Conservation (phyloP, 2,797 vertebrate species). For the Anguilla megastoma region DNA sequence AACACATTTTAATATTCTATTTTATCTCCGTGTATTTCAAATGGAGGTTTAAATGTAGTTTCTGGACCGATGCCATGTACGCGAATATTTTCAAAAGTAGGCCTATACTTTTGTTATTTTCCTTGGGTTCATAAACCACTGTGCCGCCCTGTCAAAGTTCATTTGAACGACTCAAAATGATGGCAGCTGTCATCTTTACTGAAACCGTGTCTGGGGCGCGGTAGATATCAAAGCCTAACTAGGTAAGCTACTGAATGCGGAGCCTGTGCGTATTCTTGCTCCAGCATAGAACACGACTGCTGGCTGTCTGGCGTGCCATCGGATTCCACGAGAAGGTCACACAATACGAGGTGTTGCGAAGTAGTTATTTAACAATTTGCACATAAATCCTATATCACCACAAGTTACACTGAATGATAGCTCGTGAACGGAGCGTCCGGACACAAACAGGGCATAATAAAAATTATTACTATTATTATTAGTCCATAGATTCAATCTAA, state of each 20-base stretch:
- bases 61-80: slow-evolving; percentile 28
- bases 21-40: slow-evolving; percentile 8
- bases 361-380: background rate
- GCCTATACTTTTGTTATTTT: slow-evolving; percentile 22
- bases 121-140: slow-evolving; percentile 22
- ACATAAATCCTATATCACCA: background rate
- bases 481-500: background rate
- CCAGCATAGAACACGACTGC: background rate
- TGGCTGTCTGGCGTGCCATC: slow-evolving; percentile 11
- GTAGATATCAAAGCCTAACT: slow-evolving; percentile 22
- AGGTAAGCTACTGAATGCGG: background rate
- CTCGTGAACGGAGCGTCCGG: background rate
- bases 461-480: background rate
- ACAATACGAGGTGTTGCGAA: slow-evolving; percentile 13
- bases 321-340: background rate
- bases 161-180: slow-evolving; percentile 30
- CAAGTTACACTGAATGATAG: background rate
- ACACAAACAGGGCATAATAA: background rate
- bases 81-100: background rate
- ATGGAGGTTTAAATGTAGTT: slow-evolving; percentile 2
- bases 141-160: slow-evolving; percentile 21
- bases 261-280: slow-evolving; percentile 18
- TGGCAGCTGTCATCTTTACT: slow-evolving; percentile 39
- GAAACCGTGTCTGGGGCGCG: slow-evolving; percentile 22
- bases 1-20: background rate